Evolutionary conservation across 2,888 invertebrate species (phyloP).

Genomic region (Theretra japonica): DNA sequence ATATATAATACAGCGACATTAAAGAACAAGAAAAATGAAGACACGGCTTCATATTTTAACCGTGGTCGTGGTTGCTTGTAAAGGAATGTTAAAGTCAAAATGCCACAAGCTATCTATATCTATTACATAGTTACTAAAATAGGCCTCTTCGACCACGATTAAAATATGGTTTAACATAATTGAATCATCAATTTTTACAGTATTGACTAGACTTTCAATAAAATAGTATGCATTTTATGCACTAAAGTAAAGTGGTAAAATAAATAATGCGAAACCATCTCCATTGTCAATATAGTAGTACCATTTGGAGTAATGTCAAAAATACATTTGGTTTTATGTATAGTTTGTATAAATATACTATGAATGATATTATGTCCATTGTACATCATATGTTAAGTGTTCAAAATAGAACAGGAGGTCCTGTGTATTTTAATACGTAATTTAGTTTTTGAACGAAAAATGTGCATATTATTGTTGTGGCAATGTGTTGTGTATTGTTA

Average conservation of each 20-base stretch:
- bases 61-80: slow-evolving; percentile 5
- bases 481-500: slow-evolving; percentile 25
- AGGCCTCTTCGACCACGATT: slow-evolving; percentile 23
- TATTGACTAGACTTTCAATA: slow-evolving; percentile 17
- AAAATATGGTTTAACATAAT: slow-evolving; percentile 3
- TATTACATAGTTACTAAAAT: slow-evolving; percentile 11
- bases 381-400: slow-evolving; percentile 9
- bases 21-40: slow-evolving; percentile 3
- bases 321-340: not conserved
- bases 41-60: slow-evolving; percentile 1
- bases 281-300: not conserved
- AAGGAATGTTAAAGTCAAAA: slow-evolving; percentile 19
- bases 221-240: slow-evolving; percentile 15
- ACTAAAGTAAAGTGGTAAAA: not conserved
- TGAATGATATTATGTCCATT: slow-evolving; percentile 24
- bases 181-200: not conserved
- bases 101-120: slow-evolving; percentile 24
- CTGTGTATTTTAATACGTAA: slow-evolving; percentile 26
- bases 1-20: not conserved
- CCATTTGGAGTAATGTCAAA: slow-evolving; percentile 8
- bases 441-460: not conserved
- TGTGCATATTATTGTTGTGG: not conserved
- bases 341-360: slow-evolving; percentile 15
- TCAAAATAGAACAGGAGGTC: slow-evolving; percentile 20
- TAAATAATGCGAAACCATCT: not conserved